A percentile compares a stretch with the other conserved stretches of the same genome.
Conservation (phyloP, 2,797 vertebrate genomes). For the Octomys mimax region DNA sequence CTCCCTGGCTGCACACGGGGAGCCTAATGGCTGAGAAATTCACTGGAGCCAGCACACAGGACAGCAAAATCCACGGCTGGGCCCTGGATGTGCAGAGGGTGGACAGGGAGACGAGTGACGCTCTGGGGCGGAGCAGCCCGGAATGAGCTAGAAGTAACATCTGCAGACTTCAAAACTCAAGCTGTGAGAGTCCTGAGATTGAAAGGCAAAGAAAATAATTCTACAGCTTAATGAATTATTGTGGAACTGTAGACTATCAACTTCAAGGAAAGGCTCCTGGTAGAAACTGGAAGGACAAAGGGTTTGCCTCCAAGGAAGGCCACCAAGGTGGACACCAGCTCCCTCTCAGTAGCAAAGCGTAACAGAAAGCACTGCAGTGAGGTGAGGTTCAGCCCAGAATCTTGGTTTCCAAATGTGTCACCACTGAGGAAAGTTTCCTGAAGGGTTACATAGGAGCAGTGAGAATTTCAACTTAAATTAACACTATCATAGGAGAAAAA, state of each 20-base stretch:
- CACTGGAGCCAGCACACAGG: background rate
- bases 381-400: background rate
- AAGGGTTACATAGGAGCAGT: background rate
- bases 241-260: background rate
- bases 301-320: background rate
- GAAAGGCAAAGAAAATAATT: background rate
- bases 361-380: background rate
- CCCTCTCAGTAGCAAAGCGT: background rate
- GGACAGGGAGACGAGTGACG: background rate
- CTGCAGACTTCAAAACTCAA: background rate
- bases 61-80: background rate
- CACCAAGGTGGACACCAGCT: background rate
- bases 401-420: background rate
- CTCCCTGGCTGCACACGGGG: background rate
- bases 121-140: background rate
- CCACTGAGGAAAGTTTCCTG: background rate
- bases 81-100: background rate
- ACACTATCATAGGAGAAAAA: background rate
- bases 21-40: background rate
- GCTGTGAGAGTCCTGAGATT: background rate
- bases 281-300: background rate
- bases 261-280: background rate
- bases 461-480: background rate
- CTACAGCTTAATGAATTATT: background rate
- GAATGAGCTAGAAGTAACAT: background rate